Base-by-base conservation (phyloP, 1,140 invertebrate genomes). In the Cryptotermes secundus region DNA sequence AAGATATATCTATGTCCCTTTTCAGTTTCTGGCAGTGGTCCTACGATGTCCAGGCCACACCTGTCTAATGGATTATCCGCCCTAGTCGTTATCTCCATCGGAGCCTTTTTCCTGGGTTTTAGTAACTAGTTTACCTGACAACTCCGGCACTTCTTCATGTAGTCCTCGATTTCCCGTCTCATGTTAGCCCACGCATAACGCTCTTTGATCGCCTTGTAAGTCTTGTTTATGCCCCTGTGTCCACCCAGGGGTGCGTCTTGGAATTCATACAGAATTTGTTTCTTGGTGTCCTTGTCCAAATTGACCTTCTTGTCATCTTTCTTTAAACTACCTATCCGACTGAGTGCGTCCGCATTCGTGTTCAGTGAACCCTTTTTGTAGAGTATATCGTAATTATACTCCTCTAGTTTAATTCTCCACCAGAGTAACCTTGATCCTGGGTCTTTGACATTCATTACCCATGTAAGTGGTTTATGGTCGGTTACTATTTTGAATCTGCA, bases 391-490 rank as follows among this genome's bases (percentile, higher is more conserved):
- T 88, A 87, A 79, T 87, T 81, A 85, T 88, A 89, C 16, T 87
- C 86, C 85, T 89, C 87, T 31, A 90, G 79, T 49, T 86, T 42
- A n/a, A 89, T 34, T 31, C n/a, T n/a, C n/a, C n/a, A n/a, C n/a
- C n/a, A n/a, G n/a, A n/a, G n/a, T n/a, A n/a, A 82, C 82, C 88
- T 72, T 80, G 85, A 86, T 0, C 80, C 86, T 34, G 86, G 86
- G 65, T 89, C 86, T 83, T 88, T 89, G 0, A 88, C 87, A 9
- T 86, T 85, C 31, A 85, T 84, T 4, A 91, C 83, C 87, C 87
- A 91, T 34, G 81, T 84, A 22, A 90, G 85, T 3, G 88, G 87
- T 82, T 87, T 86, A 79, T 90, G 89, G 82, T 91, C 89, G 3
- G 89, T 90, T 81, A 87, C 84, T 14, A 90, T 86, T 2, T 45